Base-by-base conservation (phyloP, 2,113 vertebrate genomes). In the Propithecus coquereli region DNA sequence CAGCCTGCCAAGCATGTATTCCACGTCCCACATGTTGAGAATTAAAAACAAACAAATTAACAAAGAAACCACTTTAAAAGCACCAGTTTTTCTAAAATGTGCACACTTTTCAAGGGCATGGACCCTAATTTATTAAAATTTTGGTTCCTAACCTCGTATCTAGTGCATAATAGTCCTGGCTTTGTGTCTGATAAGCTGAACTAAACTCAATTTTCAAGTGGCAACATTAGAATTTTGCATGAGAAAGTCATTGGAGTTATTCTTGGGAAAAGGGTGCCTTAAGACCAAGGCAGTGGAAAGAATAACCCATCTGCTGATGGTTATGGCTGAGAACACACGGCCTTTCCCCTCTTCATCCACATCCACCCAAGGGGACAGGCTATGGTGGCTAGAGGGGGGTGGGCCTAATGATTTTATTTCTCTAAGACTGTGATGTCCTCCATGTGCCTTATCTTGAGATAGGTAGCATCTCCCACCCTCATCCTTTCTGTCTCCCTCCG, bases 1-100 rank as follows among this genome's bases (percentile, higher is more conserved):
- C 8, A 63, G 11, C 0, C 22, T 17, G 2, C 20, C 14, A 3
- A 18, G 2, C 5, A 2, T 45, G 10, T 10, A 30, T 54, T 63
- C 80, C 22, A 54, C 5, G 8, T 11, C 14, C 6, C 0, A 9
- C 3, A 17, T 32, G 18, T 37, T 40, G 4, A 83, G 14, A 57
- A 50, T 30, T 43, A 54, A 50, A 71, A 68, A 52, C 79, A 8
- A 74, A 70, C 14, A 37, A 37, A n/a, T 18, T 25, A 52, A 50
- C 66, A 37, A 4, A 79, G 37, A 18, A 25, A 54, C 4, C 9
- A 20, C 4, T 57, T 71, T n/a, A 54, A 86, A 47, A 54, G 22
- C 10, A 43, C 3, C 25, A 34, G 11, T 61, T 93, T 90, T 70
- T 45, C 57, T 81, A 45, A 73, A 43, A 45, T 16, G 4, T 52